Evolutionary conservation across 2,113 vertebrate species (phyloP), one percentile per base, ranked within the genome.

Genomic region (Hoplias malabaricus): DNA sequence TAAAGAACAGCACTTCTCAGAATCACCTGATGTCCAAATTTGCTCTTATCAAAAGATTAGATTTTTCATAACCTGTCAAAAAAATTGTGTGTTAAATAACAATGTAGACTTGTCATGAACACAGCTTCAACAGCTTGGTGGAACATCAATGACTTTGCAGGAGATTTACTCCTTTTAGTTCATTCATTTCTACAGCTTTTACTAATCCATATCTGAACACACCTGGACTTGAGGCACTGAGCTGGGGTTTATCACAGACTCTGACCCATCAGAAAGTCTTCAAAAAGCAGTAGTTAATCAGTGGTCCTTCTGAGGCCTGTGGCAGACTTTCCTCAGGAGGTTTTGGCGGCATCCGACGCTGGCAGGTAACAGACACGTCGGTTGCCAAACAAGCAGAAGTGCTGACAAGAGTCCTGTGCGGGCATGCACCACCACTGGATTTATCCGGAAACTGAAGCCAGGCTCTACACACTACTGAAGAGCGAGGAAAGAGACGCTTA

Each of bases 291-390:
- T 5, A 16, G 33, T 29, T 61, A 29, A 80, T 53, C 6, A 0
- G 31, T 34, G 57, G 69, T 34, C 5, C 19, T 54, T 33, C 61
- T 56, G 34, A 48, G 25, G 25, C 21, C 12, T 59, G 61, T 38
- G 62, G 5, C 36, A 73, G 75, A 34, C 25, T 53, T 46, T 54
- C 23, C 31, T 50, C 46, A 21, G 46, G 43, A 21, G 67, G 67
- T 69, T 69, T n/a, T 50, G 67, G 29, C 43, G 33, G 68, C 69
- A 65, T 57, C 38, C 12, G 0, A 36, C 19, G 62, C 68, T 78
- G 76, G 50, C 48, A 56, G 19, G 14, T 29, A 46, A 38, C 50
- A 43, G 13, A 50, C 50, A 66, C 50, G 73, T 16, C 13, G 33
- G 68, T 25, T 54, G 59, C 57, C 48, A 57, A 66, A 72, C 48